Evolutionary conservation across 2,113 vertebrate species (phyloP).

Genomic region (Crocuta crocuta): DNA sequence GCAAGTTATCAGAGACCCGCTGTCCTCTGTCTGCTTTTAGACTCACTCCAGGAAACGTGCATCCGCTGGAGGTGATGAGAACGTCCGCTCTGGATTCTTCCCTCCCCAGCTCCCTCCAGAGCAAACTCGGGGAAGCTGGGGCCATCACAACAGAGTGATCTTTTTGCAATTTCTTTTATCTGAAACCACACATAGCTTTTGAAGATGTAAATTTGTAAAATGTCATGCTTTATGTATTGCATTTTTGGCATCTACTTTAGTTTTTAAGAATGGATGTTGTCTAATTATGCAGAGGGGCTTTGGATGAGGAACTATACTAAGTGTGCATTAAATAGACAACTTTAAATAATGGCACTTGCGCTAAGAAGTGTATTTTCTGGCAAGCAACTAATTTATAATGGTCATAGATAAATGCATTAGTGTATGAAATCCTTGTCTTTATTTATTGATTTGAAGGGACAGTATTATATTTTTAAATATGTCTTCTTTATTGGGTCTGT

Average conservation of each 20-base stretch:
- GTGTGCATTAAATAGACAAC: slow-evolving; percentile 92
- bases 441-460: slow-evolving; percentile 92
- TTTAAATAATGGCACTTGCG: slow-evolving; percentile 92
- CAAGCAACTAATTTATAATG: slow-evolving; percentile 93
- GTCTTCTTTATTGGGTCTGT: slow-evolving; percentile 87
- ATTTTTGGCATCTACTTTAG: slow-evolving; percentile 89
- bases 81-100: slow-evolving; percentile 70
- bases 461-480: slow-evolving; percentile 89
- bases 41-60: slow-evolving; percentile 76
- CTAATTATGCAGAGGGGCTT: slow-evolving; percentile 90
- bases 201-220: slow-evolving; percentile 89
- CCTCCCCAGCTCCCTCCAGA: slow-evolving; percentile 77
- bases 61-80: slow-evolving; percentile 73
- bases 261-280: slow-evolving; percentile 92
- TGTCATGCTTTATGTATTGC: slow-evolving; percentile 87
- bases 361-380: slow-evolving; percentile 94
- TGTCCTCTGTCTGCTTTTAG: slow-evolving; percentile 74
- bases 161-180: slow-evolving; percentile 84
- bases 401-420: slow-evolving; percentile 92
- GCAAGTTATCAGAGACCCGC: slow-evolving; percentile 70
- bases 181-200: slow-evolving; percentile 86
- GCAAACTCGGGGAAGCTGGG: slow-evolving; percentile 59
- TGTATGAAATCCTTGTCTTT: slow-evolving; percentile 92
- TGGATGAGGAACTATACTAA: slow-evolving; percentile 91
- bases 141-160: slow-evolving; percentile 82